Evolutionary conservation across 2,888 invertebrate genomes (phyloP).

Genomic region (Chymomyza amoena): DNA sequence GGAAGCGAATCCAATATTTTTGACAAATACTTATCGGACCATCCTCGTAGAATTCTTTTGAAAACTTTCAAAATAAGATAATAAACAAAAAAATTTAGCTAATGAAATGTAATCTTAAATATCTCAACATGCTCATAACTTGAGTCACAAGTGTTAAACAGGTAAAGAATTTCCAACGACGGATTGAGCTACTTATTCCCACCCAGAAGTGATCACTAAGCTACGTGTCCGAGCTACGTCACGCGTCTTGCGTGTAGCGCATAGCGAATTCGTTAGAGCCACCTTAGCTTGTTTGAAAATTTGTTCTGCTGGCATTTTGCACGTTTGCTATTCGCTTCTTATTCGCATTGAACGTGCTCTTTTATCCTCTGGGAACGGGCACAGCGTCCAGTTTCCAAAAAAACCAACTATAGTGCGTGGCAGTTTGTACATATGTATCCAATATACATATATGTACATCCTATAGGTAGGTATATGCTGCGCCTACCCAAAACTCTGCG

Average conservation of each 20-base stretch:
- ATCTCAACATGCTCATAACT: too few species aligned
- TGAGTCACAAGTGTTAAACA: too few species aligned
- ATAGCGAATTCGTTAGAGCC: background rate
- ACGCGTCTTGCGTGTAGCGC: background rate
- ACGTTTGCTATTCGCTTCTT: constrained; percentile 13
- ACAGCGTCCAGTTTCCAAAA: background rate
- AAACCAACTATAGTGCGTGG: background rate
- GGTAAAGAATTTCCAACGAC: too few species aligned
- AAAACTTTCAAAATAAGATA: too few species aligned
- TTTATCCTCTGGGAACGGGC: constrained; percentile 6
- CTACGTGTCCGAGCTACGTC: background rate
- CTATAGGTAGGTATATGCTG: constrained; percentile 9
- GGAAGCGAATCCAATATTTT: too few species aligned
- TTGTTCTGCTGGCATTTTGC: background rate
- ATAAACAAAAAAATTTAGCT: too few species aligned
- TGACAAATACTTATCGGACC: too few species aligned
- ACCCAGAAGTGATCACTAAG: too few species aligned
- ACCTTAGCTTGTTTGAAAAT: background rate
- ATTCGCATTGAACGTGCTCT: background rate
- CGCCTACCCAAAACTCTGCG: constrained; percentile 22
- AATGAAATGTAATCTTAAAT: too few species aligned
- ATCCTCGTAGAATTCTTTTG: too few species aligned
- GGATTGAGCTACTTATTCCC: too few species aligned
- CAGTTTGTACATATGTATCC: background rate
- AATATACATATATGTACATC: too few species aligned